Percentiles rank a stretch among this genome's conserved stretches.
Evolutionary conservation across 2,888 invertebrate species (phyloP).

Genomic region (Sminthurinus aureus): DNA sequence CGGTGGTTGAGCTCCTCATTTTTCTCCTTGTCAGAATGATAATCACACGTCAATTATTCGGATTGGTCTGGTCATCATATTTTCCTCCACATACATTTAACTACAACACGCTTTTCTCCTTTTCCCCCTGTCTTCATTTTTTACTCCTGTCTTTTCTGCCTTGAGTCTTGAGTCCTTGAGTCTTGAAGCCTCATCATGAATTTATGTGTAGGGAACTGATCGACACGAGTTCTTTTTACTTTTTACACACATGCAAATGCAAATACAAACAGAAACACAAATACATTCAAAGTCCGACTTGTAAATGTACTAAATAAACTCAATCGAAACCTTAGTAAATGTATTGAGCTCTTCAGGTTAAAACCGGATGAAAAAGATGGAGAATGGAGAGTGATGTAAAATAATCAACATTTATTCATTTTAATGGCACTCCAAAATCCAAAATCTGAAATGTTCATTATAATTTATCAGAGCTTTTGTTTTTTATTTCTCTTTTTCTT

Average conservation of each 20-base stretch:
- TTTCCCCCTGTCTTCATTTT: not conserved
- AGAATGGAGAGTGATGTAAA: too few species aligned
- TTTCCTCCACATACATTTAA: not conserved
- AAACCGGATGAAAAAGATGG: too few species aligned
- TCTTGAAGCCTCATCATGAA: not conserved
- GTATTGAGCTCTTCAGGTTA: too few species aligned
- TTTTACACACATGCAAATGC: not conserved
- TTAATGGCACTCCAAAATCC: too few species aligned
- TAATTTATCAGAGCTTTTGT: too few species aligned
- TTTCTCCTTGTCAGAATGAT: slow-evolving; percentile 58
- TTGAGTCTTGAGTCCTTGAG: too few species aligned
- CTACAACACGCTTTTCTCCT: not conserved
- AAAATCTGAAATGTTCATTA: too few species aligned
- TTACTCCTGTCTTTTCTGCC: not conserved
- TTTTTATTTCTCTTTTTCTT: not conserved
- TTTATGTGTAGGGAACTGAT: not conserved
- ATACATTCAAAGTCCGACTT: too few species aligned
- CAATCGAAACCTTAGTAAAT: too few species aligned
- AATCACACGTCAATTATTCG: slow-evolving; percentile 57
- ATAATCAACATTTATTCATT: too few species aligned
- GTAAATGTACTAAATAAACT: too few species aligned
- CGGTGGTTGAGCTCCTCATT: slow-evolving; percentile 53
- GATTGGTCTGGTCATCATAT: slow-evolving; percentile 38
- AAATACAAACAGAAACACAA: too few species aligned
- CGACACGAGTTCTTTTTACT: not conserved